Conservation (phyloP, 2,797 vertebrate species). For the Amazona finschi region DNA sequence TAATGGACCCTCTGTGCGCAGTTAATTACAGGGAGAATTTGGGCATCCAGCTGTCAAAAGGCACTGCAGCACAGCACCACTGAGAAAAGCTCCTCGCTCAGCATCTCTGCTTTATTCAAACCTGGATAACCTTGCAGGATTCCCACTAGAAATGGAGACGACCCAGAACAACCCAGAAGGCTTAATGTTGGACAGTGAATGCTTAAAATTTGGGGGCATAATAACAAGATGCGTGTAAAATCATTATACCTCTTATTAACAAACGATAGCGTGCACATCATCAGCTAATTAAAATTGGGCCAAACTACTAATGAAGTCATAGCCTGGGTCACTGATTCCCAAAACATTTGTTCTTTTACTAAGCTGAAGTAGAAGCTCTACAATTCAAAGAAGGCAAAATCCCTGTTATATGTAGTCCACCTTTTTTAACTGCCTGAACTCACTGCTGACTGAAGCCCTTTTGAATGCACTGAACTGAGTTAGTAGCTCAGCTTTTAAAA, state of each 20-base stretch:
- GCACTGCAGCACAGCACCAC: neutral
- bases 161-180: conserved; percentile 51
- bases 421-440: neutral
- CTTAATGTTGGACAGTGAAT: conserved; percentile 11
- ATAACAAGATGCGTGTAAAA: conserved; percentile 18
- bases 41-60: conserved; percentile 38
- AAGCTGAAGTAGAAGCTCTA: neutral
- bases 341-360: neutral
- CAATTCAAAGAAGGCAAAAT: conserved; percentile 9
- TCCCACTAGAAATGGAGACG: conserved; percentile 53
- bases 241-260: conserved; percentile 53
- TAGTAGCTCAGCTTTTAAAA: neutral
- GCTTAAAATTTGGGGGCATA: neutral
- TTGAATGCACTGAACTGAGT: neutral
- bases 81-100: neutral
- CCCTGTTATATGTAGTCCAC: neutral
- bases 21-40: conserved; percentile 68
- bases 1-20: conserved; percentile 44
- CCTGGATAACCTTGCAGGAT: neutral
- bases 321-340: conserved; percentile 48
- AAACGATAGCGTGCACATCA: conserved; percentile 26
- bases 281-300: conserved; percentile 60
- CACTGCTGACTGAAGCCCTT: neutral
- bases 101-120: conserved; percentile 20
- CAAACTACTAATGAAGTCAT: conserved; percentile 43